A percentile compares a stretch with the other conserved stretches of the same genome.
Conservation (phyloP, 1,140 invertebrate species). For the Lamellibrachia luymesi region DNA sequence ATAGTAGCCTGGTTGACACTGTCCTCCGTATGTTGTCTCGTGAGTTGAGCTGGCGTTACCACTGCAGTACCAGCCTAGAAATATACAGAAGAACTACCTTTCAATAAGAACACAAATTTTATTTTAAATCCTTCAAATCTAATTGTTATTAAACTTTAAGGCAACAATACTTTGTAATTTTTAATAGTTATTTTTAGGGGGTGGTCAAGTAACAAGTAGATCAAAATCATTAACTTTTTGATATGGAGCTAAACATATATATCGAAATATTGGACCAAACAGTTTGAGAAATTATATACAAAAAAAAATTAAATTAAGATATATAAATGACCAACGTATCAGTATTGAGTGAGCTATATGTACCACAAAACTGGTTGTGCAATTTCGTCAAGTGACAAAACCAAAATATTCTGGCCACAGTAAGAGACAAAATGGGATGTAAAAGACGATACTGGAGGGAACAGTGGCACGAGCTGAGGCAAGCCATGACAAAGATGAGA, state of each 20-base stretch:
- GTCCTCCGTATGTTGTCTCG: conserved; percentile 43
- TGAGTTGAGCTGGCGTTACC: conserved; percentile 33
- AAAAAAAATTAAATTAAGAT: neutral
- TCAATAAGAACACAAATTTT: no score
- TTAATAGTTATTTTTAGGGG: neutral
- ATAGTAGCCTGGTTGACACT: conserved; percentile 48
- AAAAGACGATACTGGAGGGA: no score
- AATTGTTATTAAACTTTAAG: no score
- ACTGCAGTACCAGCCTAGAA: conserved; percentile 48
- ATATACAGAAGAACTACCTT: neutral
- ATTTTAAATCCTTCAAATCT: no score
- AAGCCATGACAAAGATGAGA: neutral
- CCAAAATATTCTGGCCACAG: neutral
- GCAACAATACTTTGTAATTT: no score
- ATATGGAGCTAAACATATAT: neutral
- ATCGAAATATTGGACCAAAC: neutral
- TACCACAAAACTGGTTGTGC: no score
- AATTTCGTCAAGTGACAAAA: no score
- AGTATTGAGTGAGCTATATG: no score
- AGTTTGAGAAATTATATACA: neutral
- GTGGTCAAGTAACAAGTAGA: neutral
- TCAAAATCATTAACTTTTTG: neutral
- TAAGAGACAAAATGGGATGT: no score
- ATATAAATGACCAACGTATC: no score
- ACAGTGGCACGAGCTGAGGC: no score